Base-by-base conservation (phyloP, 2,797 vertebrate genomes). In the Heteromormyrus szaboi region DNA sequence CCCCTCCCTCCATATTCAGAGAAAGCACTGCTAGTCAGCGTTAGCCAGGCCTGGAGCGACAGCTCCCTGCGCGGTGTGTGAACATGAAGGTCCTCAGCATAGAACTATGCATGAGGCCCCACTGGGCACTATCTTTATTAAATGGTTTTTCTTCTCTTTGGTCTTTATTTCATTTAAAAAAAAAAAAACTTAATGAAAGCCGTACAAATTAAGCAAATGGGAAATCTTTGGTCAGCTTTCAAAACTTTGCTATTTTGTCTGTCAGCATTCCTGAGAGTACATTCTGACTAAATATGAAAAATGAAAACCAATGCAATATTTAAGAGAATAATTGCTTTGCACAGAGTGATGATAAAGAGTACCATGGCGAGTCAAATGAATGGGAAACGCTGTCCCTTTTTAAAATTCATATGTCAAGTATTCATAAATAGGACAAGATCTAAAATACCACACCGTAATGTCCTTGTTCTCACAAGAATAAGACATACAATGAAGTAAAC, bases 311-410 rank as follows among this genome's bases (percentile, higher is more conserved):
- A 95, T 96, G 94, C 94, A 95, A 94, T 93, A 94, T 94, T 94
- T 92, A 89, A 93, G 92, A 92, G 91, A 94, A 94, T 95, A 95
- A 96, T 96, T 93, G 93, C 93, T 93, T 92, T 90, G 93, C 93
- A 94, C 95, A 93, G 85, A 85, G 92, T 94, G 94, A 95, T 94
- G 94, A 95, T 92, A 93, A 94, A 95, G 94, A 94, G 93, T 94
- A 94, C 92, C 54, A 29, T 11, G 56, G 56, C 86, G 46, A 68
- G 59, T 37, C 25, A 65, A 87, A 68, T 37, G 41, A 87, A 22
- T 25, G 11, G 37, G 59, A 68, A n/a, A 87, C 41, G 1, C 41
- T 65, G 41, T 44, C 86, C 33, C 37, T 68, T 68, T 65, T 46
- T 87, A 37, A 25, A 65, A 46, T 68, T 68, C 41, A 68, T 68